Conservation (phyloP, 2,797 vertebrate genomes). For the Sebastes hubbsi region DNA sequence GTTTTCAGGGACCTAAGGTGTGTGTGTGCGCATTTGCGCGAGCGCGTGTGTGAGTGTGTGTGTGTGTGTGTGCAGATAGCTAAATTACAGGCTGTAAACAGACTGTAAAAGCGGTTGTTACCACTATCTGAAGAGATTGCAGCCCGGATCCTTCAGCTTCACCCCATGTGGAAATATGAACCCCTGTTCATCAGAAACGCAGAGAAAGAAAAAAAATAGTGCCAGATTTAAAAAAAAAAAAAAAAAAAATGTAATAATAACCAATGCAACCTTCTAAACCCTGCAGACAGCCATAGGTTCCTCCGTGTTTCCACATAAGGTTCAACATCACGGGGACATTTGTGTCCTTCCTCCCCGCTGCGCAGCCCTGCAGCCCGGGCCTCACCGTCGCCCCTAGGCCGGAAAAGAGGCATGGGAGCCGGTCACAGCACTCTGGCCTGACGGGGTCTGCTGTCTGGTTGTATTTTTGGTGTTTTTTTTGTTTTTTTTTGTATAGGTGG, state of each 20-base stretch:
- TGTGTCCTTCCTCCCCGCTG: background rate
- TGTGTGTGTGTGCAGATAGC: background rate
- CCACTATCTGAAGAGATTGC: slow-evolving; percentile 19
- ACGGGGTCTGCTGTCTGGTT: slow-evolving; percentile 30
- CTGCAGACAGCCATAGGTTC: background rate
- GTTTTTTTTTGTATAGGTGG: slow-evolving; percentile 6
- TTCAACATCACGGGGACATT: slow-evolving; percentile 2
- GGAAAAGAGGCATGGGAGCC: slow-evolving; percentile 78
- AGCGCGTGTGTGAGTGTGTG: background rate
- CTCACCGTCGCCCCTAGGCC: slow-evolving; percentile 55
- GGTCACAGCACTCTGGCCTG: slow-evolving; percentile 80
- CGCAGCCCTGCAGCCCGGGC: slow-evolving; percentile 4
- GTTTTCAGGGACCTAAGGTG: background rate
- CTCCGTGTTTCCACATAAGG: slow-evolving; percentile 62
- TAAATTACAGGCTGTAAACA: slow-evolving; percentile 56
- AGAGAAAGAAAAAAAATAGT: background rate
- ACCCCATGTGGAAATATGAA: background rate
- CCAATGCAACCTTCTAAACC: background rate
- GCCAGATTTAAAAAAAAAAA: background rate
- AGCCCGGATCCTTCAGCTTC: background rate
- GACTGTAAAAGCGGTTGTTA: slow-evolving; percentile 38
- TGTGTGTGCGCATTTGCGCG: background rate
- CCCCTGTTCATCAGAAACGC: background rate
- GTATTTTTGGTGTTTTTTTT: slow-evolving; percentile 23
- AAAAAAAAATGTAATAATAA: background rate